Conservation (phyloP, 2,888 invertebrate species). For the Encarsia formosa region DNA sequence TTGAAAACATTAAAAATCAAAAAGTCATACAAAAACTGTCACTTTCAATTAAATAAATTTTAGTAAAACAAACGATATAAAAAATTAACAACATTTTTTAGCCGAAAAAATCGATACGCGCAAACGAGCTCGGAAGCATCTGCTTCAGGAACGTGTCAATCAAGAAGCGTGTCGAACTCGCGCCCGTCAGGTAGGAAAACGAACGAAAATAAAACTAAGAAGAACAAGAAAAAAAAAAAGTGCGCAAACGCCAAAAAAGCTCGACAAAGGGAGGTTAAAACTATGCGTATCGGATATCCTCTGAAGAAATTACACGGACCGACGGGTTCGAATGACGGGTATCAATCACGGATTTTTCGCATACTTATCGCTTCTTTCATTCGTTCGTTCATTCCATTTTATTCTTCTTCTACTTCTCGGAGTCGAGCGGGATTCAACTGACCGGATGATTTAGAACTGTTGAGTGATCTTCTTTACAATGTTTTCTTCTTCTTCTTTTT, state of each 20-base stretch:
- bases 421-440: constrained; percentile 24
- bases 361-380: constrained; percentile 13
- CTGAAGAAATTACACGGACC: constrained; percentile 46
- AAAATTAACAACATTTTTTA: no score
- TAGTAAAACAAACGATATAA: no score
- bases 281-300: constrained; percentile 12
- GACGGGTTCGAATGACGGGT: constrained; percentile 41
- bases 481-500: constrained; percentile 8
- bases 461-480: constrained; percentile 26
- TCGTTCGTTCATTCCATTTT: neutral
- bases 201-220: no score
- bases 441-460: constrained; percentile 17
- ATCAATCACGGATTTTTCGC: constrained; percentile 43
- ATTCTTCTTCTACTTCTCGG: neutral
- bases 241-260: neutral
- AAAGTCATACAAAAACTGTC: no score
- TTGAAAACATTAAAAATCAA: no score
- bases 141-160: no score
- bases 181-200: no score
- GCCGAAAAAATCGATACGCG: no score
- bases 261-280: neutral
- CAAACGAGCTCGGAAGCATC: no score
- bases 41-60: no score
- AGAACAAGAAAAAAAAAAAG: no score
- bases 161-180: no score